Percentiles rank a stretch among this genome's conserved stretches.
Conservation (phyloP, 2,888 invertebrate species). For the Tetramorium bicarinatum region DNA sequence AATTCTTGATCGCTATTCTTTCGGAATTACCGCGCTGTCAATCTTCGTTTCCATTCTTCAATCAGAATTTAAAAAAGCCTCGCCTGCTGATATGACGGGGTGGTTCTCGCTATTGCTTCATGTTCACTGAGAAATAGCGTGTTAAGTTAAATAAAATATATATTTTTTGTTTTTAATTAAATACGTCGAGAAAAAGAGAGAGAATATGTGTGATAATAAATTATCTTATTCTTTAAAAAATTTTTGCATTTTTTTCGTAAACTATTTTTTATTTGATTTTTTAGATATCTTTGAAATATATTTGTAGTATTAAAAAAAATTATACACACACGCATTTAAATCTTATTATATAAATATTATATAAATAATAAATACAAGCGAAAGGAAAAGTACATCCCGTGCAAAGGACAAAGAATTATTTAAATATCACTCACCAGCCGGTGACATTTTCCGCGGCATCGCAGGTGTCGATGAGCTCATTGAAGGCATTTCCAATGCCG, state of each 20-base stretch:
- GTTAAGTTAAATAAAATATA: not conserved
- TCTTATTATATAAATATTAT: not conserved
- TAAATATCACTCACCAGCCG: conserved; percentile 87
- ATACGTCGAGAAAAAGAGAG: not conserved
- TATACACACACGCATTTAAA: no score
- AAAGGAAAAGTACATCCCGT: not conserved
- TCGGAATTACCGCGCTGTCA: not conserved
- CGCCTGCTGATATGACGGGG: not conserved
- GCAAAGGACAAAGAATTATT: not conserved
- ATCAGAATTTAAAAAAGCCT: conserved; percentile 38
- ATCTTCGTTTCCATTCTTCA: not conserved
- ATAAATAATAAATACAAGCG: not conserved
- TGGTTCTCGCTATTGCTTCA: conserved; percentile 42
- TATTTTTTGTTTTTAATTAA: not conserved
- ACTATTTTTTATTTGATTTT: not conserved
- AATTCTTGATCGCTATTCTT: not conserved
- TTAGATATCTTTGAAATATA: not conserved
- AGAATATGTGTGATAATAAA: not conserved
- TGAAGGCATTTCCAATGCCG: conserved; percentile 92
- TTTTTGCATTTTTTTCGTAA: not conserved
- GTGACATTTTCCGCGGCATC: conserved; percentile 93
- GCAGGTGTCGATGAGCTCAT: conserved; percentile 91
- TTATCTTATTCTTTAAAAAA: not conserved
- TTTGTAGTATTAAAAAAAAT: no score
- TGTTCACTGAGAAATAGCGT: conserved; percentile 24